A percentile compares a stretch with the other conserved stretches of the same genome.
Evolutionary conservation across 2,797 vertebrate species (phyloP).

Genomic region (Enteromius trimaculatus): DNA sequence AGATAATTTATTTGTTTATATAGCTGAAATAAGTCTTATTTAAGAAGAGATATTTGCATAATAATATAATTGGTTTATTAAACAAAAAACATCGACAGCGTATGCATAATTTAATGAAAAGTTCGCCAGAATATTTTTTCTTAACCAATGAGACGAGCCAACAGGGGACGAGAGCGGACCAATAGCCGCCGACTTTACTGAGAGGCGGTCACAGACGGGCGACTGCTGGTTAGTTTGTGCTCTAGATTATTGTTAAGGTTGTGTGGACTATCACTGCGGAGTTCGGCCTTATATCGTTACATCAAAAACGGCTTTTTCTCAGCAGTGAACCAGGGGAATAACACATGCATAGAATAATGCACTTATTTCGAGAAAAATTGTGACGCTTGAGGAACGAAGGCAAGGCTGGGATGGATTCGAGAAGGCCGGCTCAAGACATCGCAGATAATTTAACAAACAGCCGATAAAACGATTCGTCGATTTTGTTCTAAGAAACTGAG

Average conservation of each 20-base stretch:
- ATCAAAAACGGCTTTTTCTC: constrained; percentile 60
- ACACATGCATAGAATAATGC: constrained; percentile 24
- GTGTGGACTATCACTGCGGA: constrained; percentile 89
- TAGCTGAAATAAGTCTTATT: background rate
- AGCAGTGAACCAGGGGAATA: constrained; percentile 67
- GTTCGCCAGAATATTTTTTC: constrained; percentile 21
- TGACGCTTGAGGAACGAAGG: constrained; percentile 49
- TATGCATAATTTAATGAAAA: background rate
- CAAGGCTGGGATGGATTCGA: constrained; percentile 67
- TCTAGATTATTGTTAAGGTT: constrained; percentile 91
- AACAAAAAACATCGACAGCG: background rate
- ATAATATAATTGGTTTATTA: background rate
- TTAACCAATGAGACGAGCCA: constrained; percentile 68
- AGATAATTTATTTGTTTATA: background rate
- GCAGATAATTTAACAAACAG: constrained; percentile 52
- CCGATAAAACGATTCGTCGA: constrained; percentile 32
- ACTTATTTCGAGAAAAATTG: constrained; percentile 24
- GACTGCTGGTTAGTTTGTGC: constrained; percentile 88
- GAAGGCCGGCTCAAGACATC: constrained; percentile 70
- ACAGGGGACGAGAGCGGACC: constrained; percentile 59
- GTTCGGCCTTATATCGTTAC: constrained; percentile 63
- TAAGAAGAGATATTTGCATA: background rate
- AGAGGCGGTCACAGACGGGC: constrained; percentile 78
- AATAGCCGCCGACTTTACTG: constrained; percentile 73
- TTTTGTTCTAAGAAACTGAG: constrained; percentile 4